Conservation (phyloP, 2,113 vertebrate species). For the Antigone vipio region DNA sequence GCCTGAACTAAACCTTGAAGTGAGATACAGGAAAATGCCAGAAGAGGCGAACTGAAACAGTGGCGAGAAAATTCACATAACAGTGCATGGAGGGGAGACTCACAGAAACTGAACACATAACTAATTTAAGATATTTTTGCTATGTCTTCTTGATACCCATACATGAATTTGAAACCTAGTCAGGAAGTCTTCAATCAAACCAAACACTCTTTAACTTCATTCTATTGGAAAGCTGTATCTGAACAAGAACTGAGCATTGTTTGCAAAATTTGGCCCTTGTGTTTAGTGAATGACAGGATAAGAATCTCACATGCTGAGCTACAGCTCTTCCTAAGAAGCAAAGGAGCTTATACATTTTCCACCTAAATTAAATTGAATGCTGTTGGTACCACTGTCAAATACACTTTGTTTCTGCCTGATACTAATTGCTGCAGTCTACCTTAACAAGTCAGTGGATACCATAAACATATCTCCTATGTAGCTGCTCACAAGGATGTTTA, state of each 20-base stretch:
- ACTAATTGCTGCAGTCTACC: not conserved
- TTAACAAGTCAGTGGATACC: not conserved
- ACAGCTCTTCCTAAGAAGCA: not conserved
- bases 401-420: not conserved
- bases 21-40: not conserved
- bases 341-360: not conserved
- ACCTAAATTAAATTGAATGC: not conserved
- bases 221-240: not conserved
- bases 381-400: conserved; percentile 28
- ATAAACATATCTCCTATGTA: not conserved
- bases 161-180: not conserved
- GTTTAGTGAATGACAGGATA: not conserved
- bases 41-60: not conserved
- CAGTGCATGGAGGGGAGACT: not conserved
- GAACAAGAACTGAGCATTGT: not conserved
- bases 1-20: not conserved
- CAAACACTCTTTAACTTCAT: not conserved
- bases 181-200: not conserved
- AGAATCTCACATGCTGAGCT: not conserved
- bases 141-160: not conserved
- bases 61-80: not conserved
- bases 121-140: not conserved
- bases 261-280: not conserved
- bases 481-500: not conserved
- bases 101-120: not conserved